Conservation (phyloP, 2,113 vertebrate genomes). For the Sander vitreus region DNA sequence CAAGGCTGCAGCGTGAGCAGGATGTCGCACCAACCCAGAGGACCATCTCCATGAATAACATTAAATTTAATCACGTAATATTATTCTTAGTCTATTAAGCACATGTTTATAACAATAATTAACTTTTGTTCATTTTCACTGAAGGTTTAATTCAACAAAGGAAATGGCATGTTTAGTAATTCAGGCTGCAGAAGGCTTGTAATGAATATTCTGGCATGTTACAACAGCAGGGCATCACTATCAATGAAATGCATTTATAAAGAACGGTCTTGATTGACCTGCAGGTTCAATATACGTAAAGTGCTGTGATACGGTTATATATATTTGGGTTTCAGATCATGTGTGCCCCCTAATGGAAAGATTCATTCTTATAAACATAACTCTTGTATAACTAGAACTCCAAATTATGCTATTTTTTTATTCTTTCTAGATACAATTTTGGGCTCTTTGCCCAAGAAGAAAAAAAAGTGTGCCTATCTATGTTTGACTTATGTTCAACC, state of each 20-base stretch:
- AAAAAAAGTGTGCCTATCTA: neutral
- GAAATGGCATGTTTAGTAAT: slow-evolving; percentile 5
- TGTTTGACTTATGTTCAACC: neutral
- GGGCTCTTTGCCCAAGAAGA: slow-evolving; percentile 2
- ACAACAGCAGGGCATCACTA: slow-evolving; percentile 10
- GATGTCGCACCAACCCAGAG: slow-evolving; percentile 1
- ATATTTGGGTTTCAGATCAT: slow-evolving; percentile 19
- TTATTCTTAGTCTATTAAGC: slow-evolving; percentile 49
- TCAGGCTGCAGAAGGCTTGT: slow-evolving; percentile 44
- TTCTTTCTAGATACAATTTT: neutral
- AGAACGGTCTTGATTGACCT: slow-evolving; percentile 28
- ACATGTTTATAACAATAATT: slow-evolving; percentile 39
- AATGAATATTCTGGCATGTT: slow-evolving; percentile 32
- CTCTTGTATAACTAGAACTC: neutral
- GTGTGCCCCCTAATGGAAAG: slow-evolving; percentile 67
- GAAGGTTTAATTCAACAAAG: slow-evolving; percentile 31
- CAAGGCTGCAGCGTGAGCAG: slow-evolving; percentile 19
- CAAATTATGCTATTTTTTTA: neutral
- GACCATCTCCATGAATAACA: slow-evolving; percentile 32
- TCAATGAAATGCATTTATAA: slow-evolving; percentile 24
- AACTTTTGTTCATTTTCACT: slow-evolving; percentile 33
- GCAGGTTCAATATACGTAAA: slow-evolving; percentile 15
- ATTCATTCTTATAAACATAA: slow-evolving; percentile 14
- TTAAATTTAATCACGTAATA: slow-evolving; percentile 33
- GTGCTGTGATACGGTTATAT: neutral